Evolutionary conservation across 2,797 vertebrate species (phyloP).

Genomic region (Aulostomus chinensis): DNA sequence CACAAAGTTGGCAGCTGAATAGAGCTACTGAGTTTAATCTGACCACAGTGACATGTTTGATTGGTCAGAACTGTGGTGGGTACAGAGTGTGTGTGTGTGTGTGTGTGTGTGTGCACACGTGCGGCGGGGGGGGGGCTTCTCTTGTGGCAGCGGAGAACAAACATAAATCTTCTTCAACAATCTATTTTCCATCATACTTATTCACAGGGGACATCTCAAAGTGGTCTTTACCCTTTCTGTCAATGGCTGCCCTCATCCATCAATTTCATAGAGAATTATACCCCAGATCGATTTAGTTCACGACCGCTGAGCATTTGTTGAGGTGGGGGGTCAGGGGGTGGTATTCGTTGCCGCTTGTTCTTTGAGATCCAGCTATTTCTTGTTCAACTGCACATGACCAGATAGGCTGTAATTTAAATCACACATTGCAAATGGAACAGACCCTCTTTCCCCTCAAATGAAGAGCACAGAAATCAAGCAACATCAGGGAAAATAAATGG

Average conservation of each 20-base stretch:
- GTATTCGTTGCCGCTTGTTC: constrained; percentile 67
- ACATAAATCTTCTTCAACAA: constrained; percentile 89
- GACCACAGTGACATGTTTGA: constrained; percentile 73
- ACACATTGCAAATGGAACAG: too few relatives aligned
- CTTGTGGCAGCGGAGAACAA: constrained; percentile 74
- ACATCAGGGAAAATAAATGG: too few relatives aligned
- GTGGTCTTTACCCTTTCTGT: constrained; percentile 91
- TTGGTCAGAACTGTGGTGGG: constrained; percentile 51
- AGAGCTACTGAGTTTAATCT: constrained; percentile 61
- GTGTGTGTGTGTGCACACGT: background rate
- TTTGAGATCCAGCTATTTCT: constrained; percentile 71
- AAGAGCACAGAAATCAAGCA: too few relatives aligned
- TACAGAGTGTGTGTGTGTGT: background rate
- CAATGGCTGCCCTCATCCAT: constrained; percentile 91
- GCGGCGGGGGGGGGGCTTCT: constrained; percentile 34
- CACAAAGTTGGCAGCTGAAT: constrained; percentile 53
- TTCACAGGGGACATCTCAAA: constrained; percentile 86
- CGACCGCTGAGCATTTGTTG: constrained; percentile 83
- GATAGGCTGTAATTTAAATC: too few relatives aligned
- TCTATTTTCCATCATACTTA: constrained; percentile 86
- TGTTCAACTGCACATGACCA: constrained; percentile 32
- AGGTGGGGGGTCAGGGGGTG: constrained; percentile 48
- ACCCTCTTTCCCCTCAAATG: too few relatives aligned
- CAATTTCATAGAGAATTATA: constrained; percentile 95
- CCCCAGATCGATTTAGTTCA: constrained; percentile 91